Base-by-base conservation (phyloP, 2,888 invertebrate genomes). In the Mantis religiosa region DNA sequence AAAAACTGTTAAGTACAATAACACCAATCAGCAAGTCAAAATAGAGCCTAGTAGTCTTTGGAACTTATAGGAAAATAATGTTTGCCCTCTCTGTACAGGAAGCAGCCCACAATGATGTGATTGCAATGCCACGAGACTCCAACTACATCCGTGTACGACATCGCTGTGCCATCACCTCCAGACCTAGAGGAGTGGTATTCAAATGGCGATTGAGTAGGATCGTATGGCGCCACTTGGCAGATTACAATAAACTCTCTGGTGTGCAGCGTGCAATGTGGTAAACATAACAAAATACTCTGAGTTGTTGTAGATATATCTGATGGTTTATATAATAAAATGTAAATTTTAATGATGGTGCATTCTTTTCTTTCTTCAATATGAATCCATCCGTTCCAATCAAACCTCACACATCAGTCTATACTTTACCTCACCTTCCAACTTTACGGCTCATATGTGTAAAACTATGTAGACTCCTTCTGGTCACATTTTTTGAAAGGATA, bases 261-360 rank as follows among this genome's bases (percentile, higher is more conserved):
- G 96, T 99, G 0, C 98, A 98, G 93, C 95, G 99, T 92, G 98
- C 99, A n/a, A 97, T 97, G 95, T 99, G 99, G 99, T 97, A 95
- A 91, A 41, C 41, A 41, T 9, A 12, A 41, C 12, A 12, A 0
- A 1, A 41, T 12, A 2, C 41, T 12, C 12, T 41, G n/a, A 15
- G 15, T 27, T 87, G 87, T 20, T 3, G 30, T 83, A 28, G 30
- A 30, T 30, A n/a, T 4, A 71, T 4, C 12, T 41, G 54, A 3
- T 25, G 3, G 54, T 3, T 71, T 71, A 71, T 71, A 20, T 28
- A 83, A 83, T 83, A 71, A 71, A 71, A 25, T 4, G 4, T 71
- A 71, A 20, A 71, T 71, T 20, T 20, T 20, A 20, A 25, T 20
- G 4, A 71, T 71, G 20, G 15, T 71, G 54, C 41, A 12, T 41